Conservation (phyloP, 1,140 invertebrate species). For the Rhyacophila brunnea region DNA sequence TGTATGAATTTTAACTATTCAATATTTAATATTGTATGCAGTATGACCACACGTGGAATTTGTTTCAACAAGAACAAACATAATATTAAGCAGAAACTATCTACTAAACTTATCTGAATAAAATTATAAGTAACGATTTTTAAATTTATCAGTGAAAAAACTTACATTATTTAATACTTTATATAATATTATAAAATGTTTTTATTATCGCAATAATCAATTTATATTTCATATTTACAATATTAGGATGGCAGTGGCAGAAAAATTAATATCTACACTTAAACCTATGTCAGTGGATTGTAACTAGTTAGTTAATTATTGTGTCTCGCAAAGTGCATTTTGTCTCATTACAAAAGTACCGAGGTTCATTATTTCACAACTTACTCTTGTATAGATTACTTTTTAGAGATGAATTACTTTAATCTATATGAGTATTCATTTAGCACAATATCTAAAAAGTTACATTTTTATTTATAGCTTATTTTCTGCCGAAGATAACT, state of each 20-base stretch:
- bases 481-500: conserved; percentile 3
- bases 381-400: no score
- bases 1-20: no score
- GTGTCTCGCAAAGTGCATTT: conserved; percentile 20
- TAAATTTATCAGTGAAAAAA: conserved; percentile 20
- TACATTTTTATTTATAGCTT: neutral
- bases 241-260: conserved; percentile 33
- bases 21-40: no score
- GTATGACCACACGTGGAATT: no score
- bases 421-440: conserved; percentile 12
- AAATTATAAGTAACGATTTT: neutral
- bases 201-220: conserved; percentile 11
- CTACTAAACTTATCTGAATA: no score
- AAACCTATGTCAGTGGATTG: conserved; percentile 25
- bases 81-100: no score
- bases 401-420: conserved; percentile 10
- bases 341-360: conserved; percentile 17
- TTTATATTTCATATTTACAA: conserved; percentile 15
- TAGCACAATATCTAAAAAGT: conserved; percentile 19
- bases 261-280: conserved; percentile 31
- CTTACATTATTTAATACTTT: no score
- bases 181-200: conserved; percentile 1
- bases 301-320: conserved; percentile 33
- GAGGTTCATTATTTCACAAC: neutral
- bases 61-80: no score